A percentile compares a stretch with the other conserved stretches of the same genome.
Evolutionary conservation across 2,797 vertebrate genomes (phyloP).

Genomic region (Varecia variegata): DNA sequence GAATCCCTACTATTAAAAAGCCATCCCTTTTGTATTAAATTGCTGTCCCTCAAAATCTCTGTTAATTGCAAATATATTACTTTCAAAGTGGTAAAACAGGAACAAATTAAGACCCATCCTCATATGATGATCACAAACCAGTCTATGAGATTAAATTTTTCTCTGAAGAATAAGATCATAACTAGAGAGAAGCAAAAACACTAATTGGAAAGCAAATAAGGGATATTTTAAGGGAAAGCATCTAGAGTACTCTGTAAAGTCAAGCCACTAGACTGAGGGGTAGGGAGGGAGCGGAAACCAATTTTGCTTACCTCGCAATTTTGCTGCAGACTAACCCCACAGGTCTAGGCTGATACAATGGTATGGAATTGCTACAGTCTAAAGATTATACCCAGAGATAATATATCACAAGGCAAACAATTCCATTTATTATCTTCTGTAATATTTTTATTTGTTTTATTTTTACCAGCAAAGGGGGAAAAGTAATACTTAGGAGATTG

Average conservation of each 20-base stretch:
- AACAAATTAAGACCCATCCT: background rate
- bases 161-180: slow-evolving; percentile 14
- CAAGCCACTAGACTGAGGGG: background rate
- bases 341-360: background rate
- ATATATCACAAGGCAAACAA: slow-evolving; percentile 13
- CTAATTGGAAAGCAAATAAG: background rate
- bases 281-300: background rate
- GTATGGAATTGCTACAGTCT: background rate
- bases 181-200: slow-evolving; percentile 13
- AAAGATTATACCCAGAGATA: background rate
- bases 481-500: background rate
- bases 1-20: slow-evolving; percentile 36
- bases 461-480: background rate
- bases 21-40: background rate
- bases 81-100: background rate
- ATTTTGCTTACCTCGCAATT: slow-evolving; percentile 17
- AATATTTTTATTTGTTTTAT: slow-evolving; percentile 33
- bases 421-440: background rate
- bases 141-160: background rate
- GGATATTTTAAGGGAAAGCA: background rate
- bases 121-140: background rate
- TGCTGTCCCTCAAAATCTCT: slow-evolving; percentile 8
- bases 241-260: background rate
- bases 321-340: background rate
- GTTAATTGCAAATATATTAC: slow-evolving; percentile 16